Evolutionary conservation across 2,113 vertebrate species (phyloP).

Genomic region (Oryzias melastigma): DNA sequence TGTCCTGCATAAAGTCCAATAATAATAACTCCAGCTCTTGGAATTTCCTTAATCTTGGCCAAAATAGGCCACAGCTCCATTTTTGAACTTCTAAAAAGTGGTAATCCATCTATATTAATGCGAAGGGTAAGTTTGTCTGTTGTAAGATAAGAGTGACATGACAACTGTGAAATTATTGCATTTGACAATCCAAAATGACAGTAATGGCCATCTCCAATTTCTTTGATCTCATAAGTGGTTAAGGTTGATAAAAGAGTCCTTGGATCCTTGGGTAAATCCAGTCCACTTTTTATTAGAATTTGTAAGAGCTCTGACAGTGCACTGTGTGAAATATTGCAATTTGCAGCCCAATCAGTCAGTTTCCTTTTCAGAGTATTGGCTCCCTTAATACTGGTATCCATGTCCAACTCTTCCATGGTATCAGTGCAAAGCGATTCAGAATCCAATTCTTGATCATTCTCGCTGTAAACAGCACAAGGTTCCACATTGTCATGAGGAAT

Average conservation of each 20-base stretch:
- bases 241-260: background rate
- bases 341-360: background rate
- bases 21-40: background rate
- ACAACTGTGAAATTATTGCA: background rate
- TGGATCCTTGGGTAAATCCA: conserved; percentile 1
- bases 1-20: background rate
- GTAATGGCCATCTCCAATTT: background rate
- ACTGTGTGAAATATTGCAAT: conserved; percentile 2
- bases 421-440: background rate
- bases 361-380: background rate
- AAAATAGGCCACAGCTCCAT: conserved; percentile 2
- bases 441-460: background rate
- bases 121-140: background rate
- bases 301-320: background rate
- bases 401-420: background rate
- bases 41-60: background rate
- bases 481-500: background rate
- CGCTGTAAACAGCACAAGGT: background rate
- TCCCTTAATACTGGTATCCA: background rate
- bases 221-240: background rate
- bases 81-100: background rate
- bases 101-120: background rate
- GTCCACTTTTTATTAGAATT: background rate
- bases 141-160: background rate
- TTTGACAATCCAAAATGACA: background rate